Evolutionary conservation across 2,797 vertebrate species (phyloP).

Genomic region (Sebastes paucispinis): DNA sequence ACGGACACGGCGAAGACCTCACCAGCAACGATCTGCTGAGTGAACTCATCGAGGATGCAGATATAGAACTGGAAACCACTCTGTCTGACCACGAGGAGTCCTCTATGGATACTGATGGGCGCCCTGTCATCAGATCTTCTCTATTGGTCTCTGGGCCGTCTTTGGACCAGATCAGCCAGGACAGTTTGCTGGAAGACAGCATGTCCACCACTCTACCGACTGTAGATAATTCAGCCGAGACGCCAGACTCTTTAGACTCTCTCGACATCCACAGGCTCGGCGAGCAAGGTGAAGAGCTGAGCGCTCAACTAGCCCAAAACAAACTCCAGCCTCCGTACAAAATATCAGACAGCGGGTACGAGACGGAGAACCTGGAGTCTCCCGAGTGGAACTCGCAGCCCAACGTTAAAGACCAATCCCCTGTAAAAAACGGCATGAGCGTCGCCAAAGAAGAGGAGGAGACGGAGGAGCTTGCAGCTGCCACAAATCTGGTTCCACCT

Average conservation of each 20-base stretch:
- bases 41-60: conserved; percentile 71
- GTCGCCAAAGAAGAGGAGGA: conserved; percentile 56
- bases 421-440: conserved; percentile 66
- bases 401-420: conserved; percentile 72
- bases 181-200: conserved; percentile 91
- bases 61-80: conserved; percentile 68
- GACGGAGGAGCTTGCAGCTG: conserved; percentile 21
- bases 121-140: conserved; percentile 69
- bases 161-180: conserved; percentile 91
- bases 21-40: conserved; percentile 75
- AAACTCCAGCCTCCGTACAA: conserved; percentile 92
- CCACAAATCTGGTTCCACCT: conserved; percentile 75
- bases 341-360: conserved; percentile 97
- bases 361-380: conserved; percentile 98
- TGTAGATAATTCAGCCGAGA: conserved; percentile 84
- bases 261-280: conserved; percentile 87
- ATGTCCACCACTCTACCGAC: conserved; percentile 81
- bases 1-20: conserved; percentile 64
- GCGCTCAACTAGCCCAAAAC: conserved; percentile 70
- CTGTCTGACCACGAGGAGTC: conserved; percentile 73
- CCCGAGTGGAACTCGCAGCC: conserved; percentile 96
- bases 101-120: conserved; percentile 65
- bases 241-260: conserved; percentile 93
- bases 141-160: conserved; percentile 82
- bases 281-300: conserved; percentile 80